phyloP scores from a whole-genome alignment of 2,113 vertebrate genomes.

The Lonchura striata region DNA sequence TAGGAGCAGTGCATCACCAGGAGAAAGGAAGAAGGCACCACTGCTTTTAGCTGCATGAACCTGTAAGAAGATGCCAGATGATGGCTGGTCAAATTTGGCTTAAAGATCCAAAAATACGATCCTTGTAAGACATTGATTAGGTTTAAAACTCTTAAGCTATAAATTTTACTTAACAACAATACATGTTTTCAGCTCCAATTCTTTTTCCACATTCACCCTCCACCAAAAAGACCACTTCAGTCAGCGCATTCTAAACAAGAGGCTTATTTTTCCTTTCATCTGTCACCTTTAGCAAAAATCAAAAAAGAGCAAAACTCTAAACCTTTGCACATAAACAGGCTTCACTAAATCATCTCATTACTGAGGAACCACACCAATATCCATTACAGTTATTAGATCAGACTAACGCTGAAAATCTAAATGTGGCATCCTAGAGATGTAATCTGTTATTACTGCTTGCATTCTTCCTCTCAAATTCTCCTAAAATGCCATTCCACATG shows the following conservation, averaged over 20 bases:
- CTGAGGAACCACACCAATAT: background rate
- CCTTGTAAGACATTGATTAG: background rate
- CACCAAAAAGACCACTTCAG: background rate
- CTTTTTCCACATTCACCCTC: background rate
- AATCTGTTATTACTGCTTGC: background rate
- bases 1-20: background rate
- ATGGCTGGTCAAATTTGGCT: background rate
- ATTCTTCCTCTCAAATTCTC: background rate
- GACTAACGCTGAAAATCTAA: background rate
- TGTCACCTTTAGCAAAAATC: background rate
- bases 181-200: background rate
- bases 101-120: background rate
- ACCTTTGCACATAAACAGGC: background rate
- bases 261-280: background rate
- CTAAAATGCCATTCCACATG: background rate
- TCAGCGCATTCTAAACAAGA: accelerated
- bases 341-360: background rate
- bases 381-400: background rate
- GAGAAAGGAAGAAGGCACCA: background rate
- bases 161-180: background rate
- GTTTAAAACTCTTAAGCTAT: background rate
- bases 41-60: background rate
- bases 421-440: background rate
- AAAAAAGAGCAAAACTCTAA: background rate
- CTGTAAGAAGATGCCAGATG: accelerated